Evolutionary conservation across 2,797 vertebrate genomes (phyloP), one percentile per base, ranked within the genome.

Genomic region (Tenualosa ilisha): DNA sequence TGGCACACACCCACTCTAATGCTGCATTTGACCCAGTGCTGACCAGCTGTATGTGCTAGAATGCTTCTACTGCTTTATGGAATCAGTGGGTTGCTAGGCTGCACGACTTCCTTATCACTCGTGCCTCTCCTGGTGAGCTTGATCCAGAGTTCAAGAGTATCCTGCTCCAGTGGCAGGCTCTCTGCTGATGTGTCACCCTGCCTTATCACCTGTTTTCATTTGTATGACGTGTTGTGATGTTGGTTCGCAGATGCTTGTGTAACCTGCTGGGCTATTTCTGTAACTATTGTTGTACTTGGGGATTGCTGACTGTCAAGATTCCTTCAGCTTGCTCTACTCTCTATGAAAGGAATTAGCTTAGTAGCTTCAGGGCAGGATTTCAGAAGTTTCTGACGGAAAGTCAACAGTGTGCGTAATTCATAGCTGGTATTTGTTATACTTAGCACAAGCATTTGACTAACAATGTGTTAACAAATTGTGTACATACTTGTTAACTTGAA

Each of bases 21-120:
- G 68, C 20, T 79, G 72, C 5, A 37, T 37, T 72, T 72, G 17
- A 79, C 40, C 72, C 8, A 46, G 37, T 20, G 12, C 68, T 7
- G 68, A 75, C 40, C 68, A 75, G 68, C 68, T 79, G 72, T 72
- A 63, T 63, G 63, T 79, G 17, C 37, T 79, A 79, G 72, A 79
- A 79, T 79, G 37, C 15, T 43, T 20, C 37, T 79, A 20, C 43
- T 79, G 72, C 72, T 40, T 79, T 79, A 79, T 79, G 72, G 40
- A 79, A 79, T 79, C 72, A 79, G 7, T 79, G 37, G 15, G 72
- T 79, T 79, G 40, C 72, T 79, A 79, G 72, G 72, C 72, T 46
- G 72, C 40, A n/a, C 40, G 11, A 46, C 72, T 46, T 79, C 40
- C 40, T 79, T 79, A 79, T 79, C 40, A 37, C 40, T 79, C 20